phyloP scores from a whole-genome alignment of 2,113 vertebrate species.

The Aptenodytes forsteri region DNA sequence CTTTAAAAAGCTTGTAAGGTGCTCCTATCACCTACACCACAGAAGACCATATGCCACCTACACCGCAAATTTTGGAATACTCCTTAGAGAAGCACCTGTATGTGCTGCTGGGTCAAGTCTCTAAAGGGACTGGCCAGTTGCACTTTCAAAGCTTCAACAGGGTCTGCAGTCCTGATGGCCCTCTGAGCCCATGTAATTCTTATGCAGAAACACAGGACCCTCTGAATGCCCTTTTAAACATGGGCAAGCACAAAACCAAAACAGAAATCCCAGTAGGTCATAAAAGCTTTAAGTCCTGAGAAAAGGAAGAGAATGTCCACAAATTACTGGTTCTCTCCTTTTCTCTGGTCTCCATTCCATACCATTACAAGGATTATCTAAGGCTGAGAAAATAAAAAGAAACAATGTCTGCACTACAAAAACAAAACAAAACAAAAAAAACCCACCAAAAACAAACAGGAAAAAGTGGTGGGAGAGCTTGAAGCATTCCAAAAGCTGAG shows the following conservation, averaged over 20 bases:
- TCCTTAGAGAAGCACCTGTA: background rate
- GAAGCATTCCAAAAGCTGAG: background rate
- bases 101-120: background rate
- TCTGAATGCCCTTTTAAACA: background rate
- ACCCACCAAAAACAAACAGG: background rate
- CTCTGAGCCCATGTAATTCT: background rate
- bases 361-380: background rate
- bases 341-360: background rate
- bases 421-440: background rate
- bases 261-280: background rate
- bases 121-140: background rate
- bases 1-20: background rate
- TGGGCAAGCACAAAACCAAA: background rate
- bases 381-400: background rate
- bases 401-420: background rate
- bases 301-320: background rate
- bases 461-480: background rate
- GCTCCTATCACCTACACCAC: background rate
- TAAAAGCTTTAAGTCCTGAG: background rate
- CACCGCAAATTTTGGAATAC: background rate
- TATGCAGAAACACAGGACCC: accelerated
- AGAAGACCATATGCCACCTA: background rate
- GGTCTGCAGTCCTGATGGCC: background rate
- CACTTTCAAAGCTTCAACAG: background rate
- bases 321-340: background rate